Percentiles rank a stretch among this genome's conserved stretches.
Evolutionary conservation across 2,888 invertebrate genomes (phyloP).

Genomic region (Drosophila subsilvestris): DNA sequence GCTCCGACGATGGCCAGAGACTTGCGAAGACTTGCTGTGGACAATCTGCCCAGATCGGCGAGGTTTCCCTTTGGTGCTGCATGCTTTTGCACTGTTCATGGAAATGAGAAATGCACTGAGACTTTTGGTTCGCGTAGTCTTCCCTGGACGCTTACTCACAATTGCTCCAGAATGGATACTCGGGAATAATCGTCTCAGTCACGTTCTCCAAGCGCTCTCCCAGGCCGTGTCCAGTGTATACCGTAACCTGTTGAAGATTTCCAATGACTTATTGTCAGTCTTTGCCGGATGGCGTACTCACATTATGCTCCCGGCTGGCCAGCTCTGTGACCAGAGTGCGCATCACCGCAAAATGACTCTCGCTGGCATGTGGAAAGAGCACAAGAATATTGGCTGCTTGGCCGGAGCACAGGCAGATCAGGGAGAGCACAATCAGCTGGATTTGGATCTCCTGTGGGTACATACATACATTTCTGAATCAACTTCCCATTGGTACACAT

Average conservation of each 20-base stretch:
- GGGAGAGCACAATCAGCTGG: constrained; percentile 14
- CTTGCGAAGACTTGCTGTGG: constrained; percentile 63
- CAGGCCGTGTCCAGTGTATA: constrained; percentile 79
- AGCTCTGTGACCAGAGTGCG: constrained; percentile 84
- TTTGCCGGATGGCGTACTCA: constrained; percentile 57
- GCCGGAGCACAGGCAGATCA: background rate
- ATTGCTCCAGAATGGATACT: constrained; percentile 80
- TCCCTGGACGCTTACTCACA: constrained; percentile 60
- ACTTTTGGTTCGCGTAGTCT: background rate
- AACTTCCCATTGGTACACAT: constrained; percentile 65
- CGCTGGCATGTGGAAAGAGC: constrained; percentile 82
- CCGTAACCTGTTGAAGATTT: constrained; percentile 69
- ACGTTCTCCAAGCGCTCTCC: constrained; percentile 82
- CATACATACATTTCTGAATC: constrained; percentile 1
- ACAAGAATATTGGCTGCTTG: constrained; percentile 77
- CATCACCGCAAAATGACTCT: constrained; percentile 84
- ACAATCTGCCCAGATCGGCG: constrained; percentile 55
- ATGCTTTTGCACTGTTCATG: constrained; percentile 62
- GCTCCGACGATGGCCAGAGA: constrained; percentile 76
- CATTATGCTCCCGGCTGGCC: constrained; percentile 84
- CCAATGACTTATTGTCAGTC: too few species aligned
- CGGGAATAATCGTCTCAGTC: constrained; percentile 79
- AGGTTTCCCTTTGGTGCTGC: constrained; percentile 59
- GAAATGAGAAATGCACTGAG: background rate
- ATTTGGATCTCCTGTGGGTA: constrained; percentile 6